Conservation (phyloP, 2,113 vertebrate genomes). For the Mormyrus lacerda region DNA sequence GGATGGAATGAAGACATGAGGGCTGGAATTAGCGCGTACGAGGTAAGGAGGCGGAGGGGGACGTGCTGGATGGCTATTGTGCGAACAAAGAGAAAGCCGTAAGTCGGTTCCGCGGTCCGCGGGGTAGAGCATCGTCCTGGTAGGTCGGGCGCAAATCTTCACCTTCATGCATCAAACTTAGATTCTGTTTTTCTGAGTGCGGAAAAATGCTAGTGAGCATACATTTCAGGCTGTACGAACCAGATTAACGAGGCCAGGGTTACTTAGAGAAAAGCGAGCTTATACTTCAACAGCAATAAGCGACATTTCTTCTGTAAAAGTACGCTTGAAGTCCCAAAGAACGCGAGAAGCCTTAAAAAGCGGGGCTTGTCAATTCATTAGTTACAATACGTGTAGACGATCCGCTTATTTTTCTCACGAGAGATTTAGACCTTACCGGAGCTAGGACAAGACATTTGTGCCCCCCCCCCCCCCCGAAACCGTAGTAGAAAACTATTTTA, state of each 20-base stretch:
- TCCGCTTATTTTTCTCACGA: not conserved
- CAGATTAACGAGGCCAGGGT: not conserved
- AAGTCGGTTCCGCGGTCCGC: no score
- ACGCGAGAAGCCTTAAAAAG: not conserved
- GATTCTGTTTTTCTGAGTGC: not conserved
- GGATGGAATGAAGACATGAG: not conserved
- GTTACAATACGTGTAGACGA: not conserved
- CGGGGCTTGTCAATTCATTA: not conserved
- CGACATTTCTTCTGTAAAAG: no score
- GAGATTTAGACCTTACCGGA: not conserved
- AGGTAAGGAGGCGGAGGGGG: not conserved
- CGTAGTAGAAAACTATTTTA: not conserved
- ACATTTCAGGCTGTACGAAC: not conserved
- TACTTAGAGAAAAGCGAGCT: not conserved
- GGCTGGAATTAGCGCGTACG: not conserved
- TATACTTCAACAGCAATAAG: no score
- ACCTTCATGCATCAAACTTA: not conserved
- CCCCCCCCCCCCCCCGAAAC: not conserved
- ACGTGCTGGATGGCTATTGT: not conserved
- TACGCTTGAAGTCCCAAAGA: no score
- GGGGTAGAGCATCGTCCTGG: not conserved
- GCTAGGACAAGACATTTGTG: not conserved
- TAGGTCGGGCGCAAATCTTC: not conserved
- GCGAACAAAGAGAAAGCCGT: slow-evolving; percentile 14
- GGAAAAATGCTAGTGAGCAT: not conserved